Base-by-base conservation (phyloP, 2,797 vertebrate genomes). In the Dendrocincla tyrannina region DNA sequence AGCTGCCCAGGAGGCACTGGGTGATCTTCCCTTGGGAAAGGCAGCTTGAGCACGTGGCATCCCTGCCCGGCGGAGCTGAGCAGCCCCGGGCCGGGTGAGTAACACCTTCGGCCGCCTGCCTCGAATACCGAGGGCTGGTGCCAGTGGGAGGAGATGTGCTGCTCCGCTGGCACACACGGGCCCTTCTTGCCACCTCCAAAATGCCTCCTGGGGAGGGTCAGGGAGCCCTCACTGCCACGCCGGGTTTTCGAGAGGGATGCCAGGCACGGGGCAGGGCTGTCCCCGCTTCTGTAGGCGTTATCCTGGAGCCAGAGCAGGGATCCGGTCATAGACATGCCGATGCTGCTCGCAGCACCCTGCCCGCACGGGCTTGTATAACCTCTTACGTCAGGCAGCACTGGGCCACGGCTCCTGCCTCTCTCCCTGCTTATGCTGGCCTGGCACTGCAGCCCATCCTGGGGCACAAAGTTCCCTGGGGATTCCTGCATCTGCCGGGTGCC, bases 361-460 rank as follows among this genome's bases (percentile, higher is more conserved):
- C 91, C 1, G n/a, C 15, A 0, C 2, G 1, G 89, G 42, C 58
- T 92, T 92, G 88, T 96, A 56, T 93, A 94, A 93, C 58, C 77
- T 55, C 74, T 94, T 87, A 88, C 42, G 1, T 92, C 92, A 96
- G 64, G 56, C 30, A 58, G 46, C 0, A 0, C n/a, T 7, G 79
- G 70, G 84, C 64, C 16, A 1, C 3, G 0, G 64, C 78, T 89
- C 42, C 83, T 58, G 81, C 69, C 56, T 42, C 87, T 47, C 17
- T 77, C 63, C 85, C 78, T 66, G 5, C 22, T 27, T 1, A 3
- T 5, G 4, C 64, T 7, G 13, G 35, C 13, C 44, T 0, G 5
- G 39, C 63, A 13, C 41, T 6, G 0, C 2, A 0, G 13, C 67
- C 2, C 1, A 4, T 41, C 12, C 12, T 7, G 19, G 27, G 15